Conservation (phyloP, 2,113 vertebrate genomes). For the Myiagra hebetior region DNA sequence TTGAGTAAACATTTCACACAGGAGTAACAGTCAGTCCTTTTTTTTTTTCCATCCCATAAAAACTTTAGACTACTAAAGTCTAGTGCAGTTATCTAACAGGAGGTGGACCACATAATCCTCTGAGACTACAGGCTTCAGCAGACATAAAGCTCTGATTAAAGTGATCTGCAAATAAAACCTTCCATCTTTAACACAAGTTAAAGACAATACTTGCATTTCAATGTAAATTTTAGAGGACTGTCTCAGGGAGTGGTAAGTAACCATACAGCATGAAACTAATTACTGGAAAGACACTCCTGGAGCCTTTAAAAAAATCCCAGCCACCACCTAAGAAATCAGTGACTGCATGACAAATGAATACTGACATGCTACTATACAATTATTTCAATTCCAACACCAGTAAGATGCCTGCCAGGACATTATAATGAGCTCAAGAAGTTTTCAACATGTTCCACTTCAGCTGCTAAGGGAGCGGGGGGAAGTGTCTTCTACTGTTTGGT, state of each 20-base stretch:
- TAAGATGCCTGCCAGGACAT: neutral
- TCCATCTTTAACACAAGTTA: neutral
- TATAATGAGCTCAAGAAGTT: neutral
- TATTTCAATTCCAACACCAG: neutral
- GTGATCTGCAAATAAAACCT: neutral
- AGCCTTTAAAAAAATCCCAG: neutral
- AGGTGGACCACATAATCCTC: neutral
- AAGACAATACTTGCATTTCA: neutral
- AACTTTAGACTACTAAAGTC: neutral
- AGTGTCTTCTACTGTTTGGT: neutral
- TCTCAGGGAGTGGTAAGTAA: neutral
- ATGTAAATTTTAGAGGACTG: neutral
- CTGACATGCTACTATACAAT: neutral
- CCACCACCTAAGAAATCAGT: neutral
- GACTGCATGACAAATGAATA: neutral
- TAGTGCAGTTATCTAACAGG: neutral
- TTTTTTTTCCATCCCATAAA: neutral
- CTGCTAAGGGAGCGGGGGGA: accelerated
- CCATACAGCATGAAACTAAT: neutral
- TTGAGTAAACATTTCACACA: neutral
- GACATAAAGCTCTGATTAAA: neutral
- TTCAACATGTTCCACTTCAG: neutral
- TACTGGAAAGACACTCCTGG: neutral
- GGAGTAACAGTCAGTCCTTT: neutral
- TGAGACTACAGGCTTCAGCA: neutral